phyloP scores from a whole-genome alignment of 2,888 invertebrate species.

The Metacarcinus magister region DNA sequence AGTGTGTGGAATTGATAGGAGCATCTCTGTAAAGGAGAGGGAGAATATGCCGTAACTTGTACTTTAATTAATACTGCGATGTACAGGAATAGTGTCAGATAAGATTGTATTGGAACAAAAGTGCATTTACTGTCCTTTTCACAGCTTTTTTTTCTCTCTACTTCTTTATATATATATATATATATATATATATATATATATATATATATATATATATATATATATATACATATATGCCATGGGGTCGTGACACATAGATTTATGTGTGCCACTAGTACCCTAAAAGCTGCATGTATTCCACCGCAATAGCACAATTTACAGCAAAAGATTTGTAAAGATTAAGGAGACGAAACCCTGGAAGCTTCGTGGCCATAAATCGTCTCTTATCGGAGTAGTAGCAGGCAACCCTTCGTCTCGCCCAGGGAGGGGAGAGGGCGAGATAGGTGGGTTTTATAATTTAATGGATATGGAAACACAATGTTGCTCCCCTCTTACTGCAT shows the following conservation, averaged over 20 bases:
- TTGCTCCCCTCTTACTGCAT: not conserved
- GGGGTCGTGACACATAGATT: not conserved
- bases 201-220: too few species aligned
- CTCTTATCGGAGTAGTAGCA: not conserved
- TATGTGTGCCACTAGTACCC: not conserved
- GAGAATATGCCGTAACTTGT: not conserved
- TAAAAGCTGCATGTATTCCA: not conserved
- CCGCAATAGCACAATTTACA: not conserved
- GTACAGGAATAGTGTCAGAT: not conserved
- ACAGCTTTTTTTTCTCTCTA: not conserved
- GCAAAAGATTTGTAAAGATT: not conserved
- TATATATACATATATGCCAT: too few species aligned
- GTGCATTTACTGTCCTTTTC: not conserved
- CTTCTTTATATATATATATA: too few species aligned
- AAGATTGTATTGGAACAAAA: not conserved
- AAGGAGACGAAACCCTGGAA: not conserved
- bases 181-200: too few species aligned
- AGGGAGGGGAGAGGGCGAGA: not conserved
- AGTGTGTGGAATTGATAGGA: not conserved
- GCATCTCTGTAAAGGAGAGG: not conserved
- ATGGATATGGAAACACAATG: constrained; percentile 31
- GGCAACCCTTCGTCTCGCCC: constrained; percentile 11
- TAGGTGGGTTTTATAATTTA: constrained; percentile 19
- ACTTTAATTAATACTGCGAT: not conserved
- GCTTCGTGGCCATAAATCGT: not conserved